Percentiles rank a stretch among this genome's conserved stretches.
These are phyloP conservation scores for Metaphire vulgaris DNA, from an alignment of 1,140 invertebrate genomes.

Conservation along the genomic window DNA sequence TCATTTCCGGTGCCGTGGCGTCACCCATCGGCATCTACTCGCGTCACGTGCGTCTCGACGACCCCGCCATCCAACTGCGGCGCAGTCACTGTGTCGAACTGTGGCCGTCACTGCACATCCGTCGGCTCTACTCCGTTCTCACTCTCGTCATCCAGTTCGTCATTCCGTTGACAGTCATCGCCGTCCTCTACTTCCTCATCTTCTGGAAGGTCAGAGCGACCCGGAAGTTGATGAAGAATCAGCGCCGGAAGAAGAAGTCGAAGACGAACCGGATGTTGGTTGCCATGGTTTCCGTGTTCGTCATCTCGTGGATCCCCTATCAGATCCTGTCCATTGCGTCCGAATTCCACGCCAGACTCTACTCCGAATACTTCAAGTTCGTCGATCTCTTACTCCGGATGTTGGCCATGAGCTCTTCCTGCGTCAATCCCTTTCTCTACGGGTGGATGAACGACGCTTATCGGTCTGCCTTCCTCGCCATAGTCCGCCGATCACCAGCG, in stretches of 20 bases:
- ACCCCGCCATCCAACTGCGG: conserved; percentile 15
- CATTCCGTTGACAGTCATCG: conserved; percentile 29
- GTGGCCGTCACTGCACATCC: conserved; percentile 25
- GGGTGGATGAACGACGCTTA: conserved; percentile 36
- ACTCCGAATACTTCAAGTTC: conserved; percentile 33
- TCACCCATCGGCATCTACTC: conserved; percentile 25
- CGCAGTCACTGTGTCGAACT: conserved; percentile 28
- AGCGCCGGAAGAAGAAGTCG: background rate
- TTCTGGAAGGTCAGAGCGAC: conserved; percentile 13
- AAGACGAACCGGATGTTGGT: conserved; percentile 39
- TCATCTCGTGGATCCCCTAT: conserved; percentile 49
- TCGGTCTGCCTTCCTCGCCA: conserved; percentile 26
- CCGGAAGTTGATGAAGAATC: background rate
- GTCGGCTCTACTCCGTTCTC: conserved; percentile 28
- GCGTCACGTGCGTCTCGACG: background rate
- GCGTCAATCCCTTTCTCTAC: conserved; percentile 34
- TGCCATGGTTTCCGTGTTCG: conserved; percentile 43
- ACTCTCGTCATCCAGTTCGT: conserved; percentile 30
- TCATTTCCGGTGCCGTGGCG: conserved; percentile 16
- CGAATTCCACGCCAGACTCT: conserved; percentile 39
- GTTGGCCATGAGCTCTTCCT: conserved; percentile 52
- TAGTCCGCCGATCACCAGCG: too few relatives aligned
- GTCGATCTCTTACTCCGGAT: conserved; percentile 51
- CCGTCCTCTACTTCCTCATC: conserved; percentile 29
- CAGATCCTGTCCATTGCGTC: conserved; percentile 49